phyloP scores from a whole-genome alignment of 1,140 invertebrate genomes.

The Yoshiicerus persimilis region DNA sequence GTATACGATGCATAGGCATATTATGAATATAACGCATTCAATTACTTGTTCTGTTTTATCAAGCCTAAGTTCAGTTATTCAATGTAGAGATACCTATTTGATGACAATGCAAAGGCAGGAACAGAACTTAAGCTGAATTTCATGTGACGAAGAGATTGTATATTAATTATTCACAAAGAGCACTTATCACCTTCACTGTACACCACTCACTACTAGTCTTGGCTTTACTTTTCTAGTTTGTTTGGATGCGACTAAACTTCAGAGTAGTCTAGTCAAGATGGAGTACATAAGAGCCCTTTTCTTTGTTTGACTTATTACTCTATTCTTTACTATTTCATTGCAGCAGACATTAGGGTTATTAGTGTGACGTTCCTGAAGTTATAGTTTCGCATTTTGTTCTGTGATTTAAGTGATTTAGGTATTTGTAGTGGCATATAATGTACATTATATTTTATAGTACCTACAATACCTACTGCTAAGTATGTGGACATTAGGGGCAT shows the following conservation, averaged over 20 bases:
- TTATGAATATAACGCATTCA: not conserved
- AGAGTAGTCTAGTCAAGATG: not conserved
- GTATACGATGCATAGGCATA: too few relatives aligned
- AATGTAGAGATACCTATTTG: too few relatives aligned
- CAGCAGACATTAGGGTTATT: not conserved
- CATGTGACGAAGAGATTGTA: not conserved
- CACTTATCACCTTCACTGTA: not conserved
- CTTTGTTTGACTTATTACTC: not conserved
- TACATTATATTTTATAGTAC: too few relatives aligned
- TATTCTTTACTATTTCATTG: not conserved
- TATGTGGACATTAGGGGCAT: too few relatives aligned
- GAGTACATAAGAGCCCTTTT: not conserved
- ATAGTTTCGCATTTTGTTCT: not conserved
- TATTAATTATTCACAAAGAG: conserved; percentile 1
- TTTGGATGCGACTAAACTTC: not conserved
- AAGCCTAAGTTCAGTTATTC: too few relatives aligned
- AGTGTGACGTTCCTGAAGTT: not conserved
- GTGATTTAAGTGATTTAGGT: not conserved
- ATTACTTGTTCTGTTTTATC: not conserved
- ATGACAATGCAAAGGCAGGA: not conserved
- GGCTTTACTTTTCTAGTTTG: not conserved
- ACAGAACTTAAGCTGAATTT: not conserved
- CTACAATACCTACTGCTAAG: not conserved
- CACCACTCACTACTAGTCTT: not conserved
- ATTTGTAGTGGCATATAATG: too few relatives aligned